Base-by-base conservation (phyloP, 2,888 invertebrate species). In the Drosophila picticornis region DNA sequence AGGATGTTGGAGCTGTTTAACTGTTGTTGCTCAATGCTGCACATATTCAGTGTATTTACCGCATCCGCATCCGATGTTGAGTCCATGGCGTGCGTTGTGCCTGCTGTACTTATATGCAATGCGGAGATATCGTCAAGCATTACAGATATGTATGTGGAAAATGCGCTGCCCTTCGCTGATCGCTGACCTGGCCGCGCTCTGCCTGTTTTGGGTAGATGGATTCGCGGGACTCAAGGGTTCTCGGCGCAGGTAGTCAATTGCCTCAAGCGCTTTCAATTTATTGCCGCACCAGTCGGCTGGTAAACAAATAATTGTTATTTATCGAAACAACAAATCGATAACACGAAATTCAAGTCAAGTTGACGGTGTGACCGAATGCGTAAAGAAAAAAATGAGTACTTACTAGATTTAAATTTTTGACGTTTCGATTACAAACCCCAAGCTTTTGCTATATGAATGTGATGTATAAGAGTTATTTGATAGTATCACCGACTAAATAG, bases 1-100 rank as follows among this genome's bases (percentile, higher is more conserved):
- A 91, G 77, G n/a, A 73, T 79, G 56, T 81, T 82, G 38, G 91
- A 86, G 48, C 67, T 71, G 46, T 88, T 83, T 52, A 80, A 31
- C 61, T 81, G 88, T 27, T 56, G 61, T 29, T 56, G 61, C 63
- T 90, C 88, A 56, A 67, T 56, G 55, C 56, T 66, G 58, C 46
- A 64, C 69, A 71, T 62, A 50, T 65, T 57, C 56, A 38, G 38
- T 46, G 53, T 77, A 74, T 72, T 84, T 77, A 89, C 79, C 71
- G 89, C 71, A 69, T 88, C 84, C 51, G 82, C 53, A 29, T 72
- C 70, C 25, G 62, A 43, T n/a, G 53, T 62, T 60, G 50, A 67
- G 46, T 84, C 84, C 84, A 89, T 89, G 70, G 65, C 79, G 67
- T 75, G 51, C 67, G 64, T 53, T 25, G 22, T n/a, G 38, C 50